phyloP scores from a whole-genome alignment of 2,888 invertebrate genomes.

The Hypena proboscidalis region DNA sequence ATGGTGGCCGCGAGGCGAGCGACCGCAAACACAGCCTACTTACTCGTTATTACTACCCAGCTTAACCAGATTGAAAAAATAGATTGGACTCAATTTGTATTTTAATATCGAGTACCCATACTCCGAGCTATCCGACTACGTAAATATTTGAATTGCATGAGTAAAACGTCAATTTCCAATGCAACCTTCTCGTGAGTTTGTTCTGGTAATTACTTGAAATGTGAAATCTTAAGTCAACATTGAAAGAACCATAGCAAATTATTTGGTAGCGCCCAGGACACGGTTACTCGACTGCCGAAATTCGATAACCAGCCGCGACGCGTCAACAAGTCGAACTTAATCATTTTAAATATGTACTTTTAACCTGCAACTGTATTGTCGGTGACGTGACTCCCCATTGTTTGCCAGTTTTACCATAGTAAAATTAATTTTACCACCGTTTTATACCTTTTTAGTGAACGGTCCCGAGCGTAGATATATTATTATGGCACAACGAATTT shows the following conservation, averaged over 20 bases:
- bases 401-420: constrained; percentile 62
- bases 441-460: constrained; percentile 58
- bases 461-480: constrained; percentile 36
- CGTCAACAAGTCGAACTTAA: constrained; percentile 82
- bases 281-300: constrained; percentile 62
- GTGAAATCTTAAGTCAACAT: constrained; percentile 38
- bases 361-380: constrained; percentile 62
- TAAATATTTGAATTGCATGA: background rate
- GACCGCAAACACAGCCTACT: constrained; percentile 60
- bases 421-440: too few relatives aligned
- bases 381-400: constrained; percentile 69
- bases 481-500: constrained; percentile 29
- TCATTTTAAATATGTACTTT: constrained; percentile 78
- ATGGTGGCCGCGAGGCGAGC: constrained; percentile 46
- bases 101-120: constrained; percentile 10
- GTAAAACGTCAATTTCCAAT: constrained; percentile 11
- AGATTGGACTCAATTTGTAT: constrained; percentile 21
- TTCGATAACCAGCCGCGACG: constrained; percentile 75
- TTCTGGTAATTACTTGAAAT: constrained; percentile 39
- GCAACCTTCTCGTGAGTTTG: constrained; percentile 10
- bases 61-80: constrained; percentile 34
- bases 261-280: constrained; percentile 60
- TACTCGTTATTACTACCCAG: constrained; percentile 40
- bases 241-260: constrained; percentile 66
- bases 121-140: constrained; percentile 10